phyloP scores from a whole-genome alignment of 2,888 invertebrate genomes.

The Cheilosia scutellata region DNA sequence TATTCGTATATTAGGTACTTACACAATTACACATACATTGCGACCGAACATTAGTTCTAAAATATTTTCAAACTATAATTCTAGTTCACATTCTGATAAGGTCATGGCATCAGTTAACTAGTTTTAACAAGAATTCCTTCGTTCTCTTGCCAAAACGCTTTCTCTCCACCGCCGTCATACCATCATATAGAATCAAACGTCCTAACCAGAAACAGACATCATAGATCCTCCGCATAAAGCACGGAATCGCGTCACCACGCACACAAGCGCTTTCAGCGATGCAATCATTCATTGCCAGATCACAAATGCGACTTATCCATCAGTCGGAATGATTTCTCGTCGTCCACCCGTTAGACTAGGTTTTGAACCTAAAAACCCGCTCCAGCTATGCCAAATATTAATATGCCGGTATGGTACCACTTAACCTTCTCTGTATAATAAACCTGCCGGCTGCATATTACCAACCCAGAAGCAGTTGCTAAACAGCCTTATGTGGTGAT shows the following conservation, averaged over 20 bases:
- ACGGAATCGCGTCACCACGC: conserved; percentile 41
- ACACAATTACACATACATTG: no score
- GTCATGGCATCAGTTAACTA: conserved; percentile 10
- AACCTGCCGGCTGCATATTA: conserved; percentile 51
- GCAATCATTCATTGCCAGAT: conserved; percentile 57
- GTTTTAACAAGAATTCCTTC: conserved; percentile 21
- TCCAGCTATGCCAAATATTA: conserved; percentile 68
- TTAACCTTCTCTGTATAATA: conserved; percentile 66
- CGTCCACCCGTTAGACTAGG: conserved; percentile 25
- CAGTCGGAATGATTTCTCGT: conserved; percentile 50
- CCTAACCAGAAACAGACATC: conserved; percentile 36
- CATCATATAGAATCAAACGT: conserved; percentile 13
- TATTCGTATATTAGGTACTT: conserved; percentile 40
- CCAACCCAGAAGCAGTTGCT: conserved; percentile 56
- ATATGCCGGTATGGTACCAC: conserved; percentile 72
- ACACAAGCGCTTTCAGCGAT: conserved; percentile 36
- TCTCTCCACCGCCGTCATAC: conserved; percentile 15
- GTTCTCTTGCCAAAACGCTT: conserved; percentile 2
- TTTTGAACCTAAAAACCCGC: conserved; percentile 39
- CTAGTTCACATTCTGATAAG: conserved; percentile 6
- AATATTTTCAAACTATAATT: background rate
- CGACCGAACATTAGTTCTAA: conserved; percentile 2
- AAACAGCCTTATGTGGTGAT: conserved; percentile 64
- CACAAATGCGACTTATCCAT: conserved; percentile 55
- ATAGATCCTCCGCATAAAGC: conserved; percentile 44